Evolutionary conservation across 2,113 vertebrate genomes (phyloP).

Genomic region (Pipa parva): DNA sequence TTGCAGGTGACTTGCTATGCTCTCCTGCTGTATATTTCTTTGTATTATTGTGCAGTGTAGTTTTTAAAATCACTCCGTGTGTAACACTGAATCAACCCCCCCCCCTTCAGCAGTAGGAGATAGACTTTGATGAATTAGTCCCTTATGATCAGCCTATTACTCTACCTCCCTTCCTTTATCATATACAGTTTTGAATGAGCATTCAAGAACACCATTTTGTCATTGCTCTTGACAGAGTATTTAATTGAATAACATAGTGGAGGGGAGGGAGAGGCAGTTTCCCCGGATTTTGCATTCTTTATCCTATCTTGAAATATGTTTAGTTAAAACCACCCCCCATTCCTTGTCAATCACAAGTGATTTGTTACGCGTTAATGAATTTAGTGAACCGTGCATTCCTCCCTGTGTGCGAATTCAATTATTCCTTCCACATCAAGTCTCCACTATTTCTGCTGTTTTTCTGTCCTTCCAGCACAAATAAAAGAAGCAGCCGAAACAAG

Average conservation of each 20-base stretch:
- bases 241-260: constrained; percentile 26
- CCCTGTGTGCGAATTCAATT: constrained; percentile 54
- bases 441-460: constrained; percentile 56
- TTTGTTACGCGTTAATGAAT: constrained; percentile 59
- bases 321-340: constrained; percentile 6
- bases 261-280: not conserved
- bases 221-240: not conserved
- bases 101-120: not conserved
- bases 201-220: not conserved
- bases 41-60: too few species aligned
- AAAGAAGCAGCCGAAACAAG: constrained; percentile 60
- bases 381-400: constrained; percentile 50
- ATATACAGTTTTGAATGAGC: not conserved
- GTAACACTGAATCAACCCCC: not conserved
- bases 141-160: not conserved
- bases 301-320: constrained; percentile 8
- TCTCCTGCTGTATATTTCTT: too few species aligned
- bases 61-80: too few species aligned
- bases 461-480: constrained; percentile 53
- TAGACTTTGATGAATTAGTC: not conserved
- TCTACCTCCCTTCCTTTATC: not conserved
- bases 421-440: constrained; percentile 42
- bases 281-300: not conserved
- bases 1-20: too few species aligned
- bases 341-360: constrained; percentile 53